These are phyloP conservation scores for Chrosomus eos DNA, from an alignment of 2,797 vertebrate genomes.

Conservation along the genomic window DNA sequence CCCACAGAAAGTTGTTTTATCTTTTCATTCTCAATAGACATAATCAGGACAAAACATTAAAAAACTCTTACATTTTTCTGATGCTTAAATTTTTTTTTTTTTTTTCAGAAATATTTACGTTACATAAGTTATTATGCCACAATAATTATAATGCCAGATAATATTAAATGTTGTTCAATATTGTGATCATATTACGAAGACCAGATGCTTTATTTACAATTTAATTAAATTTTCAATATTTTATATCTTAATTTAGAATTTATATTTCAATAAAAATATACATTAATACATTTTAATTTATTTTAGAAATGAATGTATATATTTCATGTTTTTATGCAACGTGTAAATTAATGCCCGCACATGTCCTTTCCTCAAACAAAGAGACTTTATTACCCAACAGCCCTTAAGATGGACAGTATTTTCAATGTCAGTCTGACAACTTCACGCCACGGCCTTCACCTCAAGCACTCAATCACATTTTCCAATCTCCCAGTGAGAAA, in stretches of 20 bases:
- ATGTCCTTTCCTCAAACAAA: neutral
- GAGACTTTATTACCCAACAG: neutral
- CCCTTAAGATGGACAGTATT: neutral
- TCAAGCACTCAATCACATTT: slow-evolving; percentile 17
- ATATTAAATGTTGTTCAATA: too few relatives aligned
- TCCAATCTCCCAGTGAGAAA: slow-evolving; percentile 16
- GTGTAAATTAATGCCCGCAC: neutral
- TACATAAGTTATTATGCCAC: neutral
- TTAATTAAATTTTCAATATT: too few relatives aligned
- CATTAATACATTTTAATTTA: neutral
- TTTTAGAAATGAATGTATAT: neutral
- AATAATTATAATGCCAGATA: neutral
- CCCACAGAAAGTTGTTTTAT: neutral
- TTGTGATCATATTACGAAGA: too few relatives aligned
- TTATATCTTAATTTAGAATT: too few relatives aligned
- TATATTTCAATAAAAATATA: too few relatives aligned
- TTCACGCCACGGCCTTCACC: neutral
- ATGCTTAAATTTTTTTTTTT: too few relatives aligned
- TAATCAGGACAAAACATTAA: too few relatives aligned
- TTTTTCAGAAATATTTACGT: too few relatives aligned
- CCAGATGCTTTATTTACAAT: too few relatives aligned
- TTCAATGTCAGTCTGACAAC: slow-evolving; percentile 6
- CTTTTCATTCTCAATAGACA: too few relatives aligned
- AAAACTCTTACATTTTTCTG: too few relatives aligned
- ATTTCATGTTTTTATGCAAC: neutral